Base-by-base conservation (phyloP, 2,888 invertebrate genomes). In the Hypomecis atomaria region DNA sequence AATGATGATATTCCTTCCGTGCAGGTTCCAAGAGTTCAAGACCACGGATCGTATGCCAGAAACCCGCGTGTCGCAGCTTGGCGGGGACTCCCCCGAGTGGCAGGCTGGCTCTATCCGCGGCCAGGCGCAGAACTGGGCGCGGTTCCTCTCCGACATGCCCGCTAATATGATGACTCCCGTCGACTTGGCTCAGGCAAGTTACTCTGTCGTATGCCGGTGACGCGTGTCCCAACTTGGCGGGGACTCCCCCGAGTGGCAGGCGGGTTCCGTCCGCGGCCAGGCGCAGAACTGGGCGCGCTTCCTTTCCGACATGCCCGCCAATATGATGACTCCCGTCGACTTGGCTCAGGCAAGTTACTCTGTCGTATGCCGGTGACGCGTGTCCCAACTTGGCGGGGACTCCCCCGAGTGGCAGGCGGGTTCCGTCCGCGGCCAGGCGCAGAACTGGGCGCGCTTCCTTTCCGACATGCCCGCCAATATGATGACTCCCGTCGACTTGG, bases 161-260 rank as follows among this genome's bases (percentile, higher is more conserved):
- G 95, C 96, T 36, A 97, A 97, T 82, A 88, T 93, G 74, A 95
- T 97, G 95, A 96, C 97, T 0, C 97, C 97, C 0, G 93, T 95
- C 1, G 94, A 94, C 69, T 95, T 97, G 71, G 95, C 96, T 1
- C 94, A 90, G 87, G 91, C 89, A 43, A 11, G 7, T 0, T 6
- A 8, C n/a, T 0, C 47, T 4, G n/a, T 6, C 8, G n/a, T 13
- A 37, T 37, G 23, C n/a, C n/a, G n/a, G n/a, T n/a, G n/a, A n/a
- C 0, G 6, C 0, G 77, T 89, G 69, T 52, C 68, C 0, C 59
- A 65, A 65, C 73, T 72, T 40, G 77, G 72, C 0, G 61, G n/a
- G 0, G 67, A 33, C 3, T 65, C 63, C 50, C 54, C 38, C 5
- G 62, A 10, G 54, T 96, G 96, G 95, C 75, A 79, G 43, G 78